Percentiles rank a stretch among this genome's conserved stretches.
phyloP scores from a whole-genome alignment of 2,113 vertebrate genomes.

The Semicossyphus pulcher region DNA sequence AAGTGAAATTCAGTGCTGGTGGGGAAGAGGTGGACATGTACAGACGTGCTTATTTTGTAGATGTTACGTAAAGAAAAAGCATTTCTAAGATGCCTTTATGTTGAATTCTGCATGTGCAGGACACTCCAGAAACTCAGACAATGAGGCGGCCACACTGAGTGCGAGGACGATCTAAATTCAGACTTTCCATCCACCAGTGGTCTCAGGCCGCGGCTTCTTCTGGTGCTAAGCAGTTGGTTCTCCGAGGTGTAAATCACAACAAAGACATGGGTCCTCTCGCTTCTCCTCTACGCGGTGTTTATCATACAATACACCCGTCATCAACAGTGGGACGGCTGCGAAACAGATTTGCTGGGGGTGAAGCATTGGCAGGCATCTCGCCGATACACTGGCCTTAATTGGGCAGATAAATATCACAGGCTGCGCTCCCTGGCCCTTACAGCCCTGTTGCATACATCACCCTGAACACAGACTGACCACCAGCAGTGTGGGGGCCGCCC shows the following conservation, averaged over 20 bases:
- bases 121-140: neutral
- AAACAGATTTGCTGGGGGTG: slow-evolving; percentile 57
- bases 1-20: neutral
- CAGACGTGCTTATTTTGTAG: neutral
- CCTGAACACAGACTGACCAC: slow-evolving; percentile 63
- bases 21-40: neutral
- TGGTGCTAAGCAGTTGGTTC: slow-evolving; percentile 57
- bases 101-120: neutral
- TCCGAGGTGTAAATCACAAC: slow-evolving; percentile 65
- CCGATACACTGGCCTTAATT: slow-evolving; percentile 79
- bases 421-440: slow-evolving; percentile 55
- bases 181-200: slow-evolving; percentile 4
- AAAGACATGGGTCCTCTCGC: slow-evolving; percentile 50
- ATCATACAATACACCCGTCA: slow-evolving; percentile 58
- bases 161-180: slow-evolving; percentile 23
- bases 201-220: slow-evolving; percentile 46
- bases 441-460: slow-evolving; percentile 69
- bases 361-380: slow-evolving; percentile 63
- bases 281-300: slow-evolving; percentile 53
- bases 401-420: slow-evolving; percentile 81
- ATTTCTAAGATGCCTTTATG: neutral
- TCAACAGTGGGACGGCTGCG: slow-evolving; percentile 53
- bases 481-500: slow-evolving; percentile 57
- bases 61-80: neutral
- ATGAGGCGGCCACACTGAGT: neutral